A percentile compares a stretch with the other conserved stretches of the same genome.
Conservation (phyloP, 2,888 invertebrate genomes). For the Pterostichus niger region DNA sequence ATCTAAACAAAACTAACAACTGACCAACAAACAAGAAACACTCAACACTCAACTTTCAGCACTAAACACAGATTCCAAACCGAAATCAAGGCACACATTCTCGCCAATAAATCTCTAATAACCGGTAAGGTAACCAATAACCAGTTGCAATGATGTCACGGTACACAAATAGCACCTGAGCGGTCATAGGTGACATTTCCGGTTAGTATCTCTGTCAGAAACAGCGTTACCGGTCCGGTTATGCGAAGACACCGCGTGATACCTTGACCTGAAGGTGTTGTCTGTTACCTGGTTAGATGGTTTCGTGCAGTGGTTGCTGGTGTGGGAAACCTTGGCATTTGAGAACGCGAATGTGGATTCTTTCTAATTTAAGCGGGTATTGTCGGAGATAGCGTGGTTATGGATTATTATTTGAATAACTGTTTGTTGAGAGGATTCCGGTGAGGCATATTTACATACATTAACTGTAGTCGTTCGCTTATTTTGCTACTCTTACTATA, state of each 20-base stretch:
- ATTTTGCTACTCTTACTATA: no score
- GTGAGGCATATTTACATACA: background rate
- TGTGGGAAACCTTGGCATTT: conserved; percentile 48
- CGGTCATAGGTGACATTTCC: conserved; percentile 65
- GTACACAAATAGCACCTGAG: conserved; percentile 47
- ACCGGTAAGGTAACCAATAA: no score
- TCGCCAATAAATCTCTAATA: background rate
- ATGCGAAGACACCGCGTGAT: background rate
- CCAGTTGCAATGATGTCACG: conserved; percentile 41
- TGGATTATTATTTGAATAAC: conserved; percentile 42
- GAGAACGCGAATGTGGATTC: conserved; percentile 21
- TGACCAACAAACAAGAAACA: background rate
- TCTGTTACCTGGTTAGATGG: background rate
- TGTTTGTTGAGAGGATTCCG: background rate
- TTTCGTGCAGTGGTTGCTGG: no score
- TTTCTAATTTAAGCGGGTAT: conserved; percentile 31
- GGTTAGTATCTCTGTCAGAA: conserved; percentile 10
- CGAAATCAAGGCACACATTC: background rate
- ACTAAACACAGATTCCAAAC: background rate
- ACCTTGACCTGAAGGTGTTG: conserved; percentile 26
- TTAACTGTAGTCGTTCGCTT: background rate
- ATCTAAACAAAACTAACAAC: conserved; percentile 2
- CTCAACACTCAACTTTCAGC: background rate
- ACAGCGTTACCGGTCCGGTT: conserved; percentile 4
- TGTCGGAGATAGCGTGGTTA: conserved; percentile 13